Base-by-base conservation (phyloP, 2,797 vertebrate species). In the Myiotriccus ornatus region DNA sequence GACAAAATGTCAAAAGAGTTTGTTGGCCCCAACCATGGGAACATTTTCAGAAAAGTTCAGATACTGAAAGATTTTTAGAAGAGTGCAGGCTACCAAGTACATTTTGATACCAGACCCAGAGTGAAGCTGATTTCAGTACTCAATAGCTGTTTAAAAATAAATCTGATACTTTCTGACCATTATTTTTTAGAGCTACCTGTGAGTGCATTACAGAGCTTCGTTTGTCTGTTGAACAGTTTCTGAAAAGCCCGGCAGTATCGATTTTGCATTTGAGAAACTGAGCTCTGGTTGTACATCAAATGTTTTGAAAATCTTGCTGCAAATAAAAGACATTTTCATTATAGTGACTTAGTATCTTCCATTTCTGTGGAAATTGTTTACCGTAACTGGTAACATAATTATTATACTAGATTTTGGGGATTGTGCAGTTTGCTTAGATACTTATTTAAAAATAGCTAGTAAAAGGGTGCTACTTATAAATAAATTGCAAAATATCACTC, bases 371-470 rank as follows among this genome's bases (percentile, higher is more conserved):
- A 62, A 92, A 64, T 82, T 70, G 24, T 83, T 87, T 87, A 46
- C 27, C 14, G 3, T 63, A 87, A 63, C 67, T 6, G 4, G 39
- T 83, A 76, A 63, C n/a, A 19, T 56, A 84, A 60, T 65, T 76
- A 47, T 63, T 70, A 41, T 44, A 46, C 41, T 74, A 43, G 46
- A 88, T 91, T 83, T 86, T 93, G 57, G 68, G 7, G 43, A 64
- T 43, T 83, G 19, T 90, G 43, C 43, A 44, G 10, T 76, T 70
- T 73, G 44, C 41, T 90, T 90, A 79, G 62, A 18, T 70, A 49
- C 30, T 75, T 34, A 60, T 22, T 89, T 87, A 71, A 93, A 95
- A 94, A 93, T 46, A 71, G 41, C 65, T 86, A 81, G 18, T 47
- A 44, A 77, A 87, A 88, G 28, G 9, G 19, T 78, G 20, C 34